Evolutionary conservation across 1,140 invertebrate species (phyloP).

Genomic region (Vollenhovia emeryi): DNA sequence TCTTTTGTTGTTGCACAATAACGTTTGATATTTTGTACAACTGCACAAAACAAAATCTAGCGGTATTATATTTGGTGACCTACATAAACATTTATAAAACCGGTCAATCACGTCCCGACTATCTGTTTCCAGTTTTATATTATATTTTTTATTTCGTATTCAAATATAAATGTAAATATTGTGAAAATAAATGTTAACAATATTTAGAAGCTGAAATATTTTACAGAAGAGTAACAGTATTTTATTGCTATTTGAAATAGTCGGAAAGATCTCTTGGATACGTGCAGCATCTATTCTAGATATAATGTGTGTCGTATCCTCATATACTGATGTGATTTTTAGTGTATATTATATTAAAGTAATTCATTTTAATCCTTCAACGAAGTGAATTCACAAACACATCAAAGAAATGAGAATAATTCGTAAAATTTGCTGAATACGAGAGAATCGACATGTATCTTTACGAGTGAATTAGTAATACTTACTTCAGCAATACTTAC

Average conservation of each 20-base stretch:
- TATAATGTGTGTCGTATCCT: too few species aligned
- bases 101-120: not conserved
- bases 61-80: constrained; percentile 20
- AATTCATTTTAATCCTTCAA: not conserved
- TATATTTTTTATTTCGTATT: not conserved
- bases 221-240: not conserved
- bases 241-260: not conserved
- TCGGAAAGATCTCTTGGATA: not conserved
- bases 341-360: not conserved
- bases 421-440: not conserved
- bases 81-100: constrained; percentile 14
- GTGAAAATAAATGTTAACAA: not conserved
- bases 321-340: not conserved
- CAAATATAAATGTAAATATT: not conserved
- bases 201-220: not conserved
- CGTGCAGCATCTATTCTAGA: not conserved
- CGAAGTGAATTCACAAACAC: not conserved
- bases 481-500: constrained; percentile 12
- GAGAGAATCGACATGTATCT: not conserved
- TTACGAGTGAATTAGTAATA: not conserved
- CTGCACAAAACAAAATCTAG: constrained; percentile 4
- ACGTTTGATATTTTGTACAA: not conserved
- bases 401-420: not conserved
- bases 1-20: not conserved
- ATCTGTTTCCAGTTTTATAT: not conserved